Base-by-base conservation (phyloP, 2,888 invertebrate genomes). In the Hydroisotoma schaefferi region DNA sequence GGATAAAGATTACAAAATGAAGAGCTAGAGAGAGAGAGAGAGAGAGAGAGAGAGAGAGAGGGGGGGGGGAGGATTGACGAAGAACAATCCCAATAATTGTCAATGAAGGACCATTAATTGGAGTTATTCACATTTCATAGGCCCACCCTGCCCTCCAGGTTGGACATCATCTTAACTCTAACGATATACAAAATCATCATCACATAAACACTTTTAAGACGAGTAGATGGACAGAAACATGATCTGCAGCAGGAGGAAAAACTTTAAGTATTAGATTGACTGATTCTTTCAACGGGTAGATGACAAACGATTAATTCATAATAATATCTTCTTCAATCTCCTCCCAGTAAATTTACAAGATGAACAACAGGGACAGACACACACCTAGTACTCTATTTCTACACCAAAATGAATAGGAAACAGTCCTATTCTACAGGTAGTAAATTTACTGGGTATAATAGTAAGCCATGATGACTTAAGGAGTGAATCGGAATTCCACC, bases 101-200 rank as follows among this genome's bases (percentile, higher is more conserved):
- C 56, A 57, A 48, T 58, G 52, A 38, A 37, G 15, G 33, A 29
- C 53, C 53, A 57, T 58, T 52, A 58, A 58, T 58, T 44, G 33
- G 38, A 53, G 53, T 58, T 53, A 51, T 43, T 28, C 18, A 44
- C 26, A 57, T 40, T 46, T 47, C 18, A 46, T 37, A 12, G 58
- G 53, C 20, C 52, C 58, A 58, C 58, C 58, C 53, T 58, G 46
- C 58, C 53, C 52, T 53, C 44, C 5, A 47, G 52, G 47, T 15
- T 20, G 12, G n/a, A n/a, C n/a, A n/a, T n/a, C n/a, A n/a, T n/a
- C n/a, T n/a, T n/a, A n/a, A n/a, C n/a, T n/a, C n/a, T n/a, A n/a
- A n/a, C n/a, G n/a, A n/a, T n/a, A n/a, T n/a, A n/a, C n/a, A 22
- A 28, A 46, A 2, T 4, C 25, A 4, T 10, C 27, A 22, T 18